phyloP scores from a whole-genome alignment of 2,113 vertebrate species.

The Aplodontia rufa region DNA sequence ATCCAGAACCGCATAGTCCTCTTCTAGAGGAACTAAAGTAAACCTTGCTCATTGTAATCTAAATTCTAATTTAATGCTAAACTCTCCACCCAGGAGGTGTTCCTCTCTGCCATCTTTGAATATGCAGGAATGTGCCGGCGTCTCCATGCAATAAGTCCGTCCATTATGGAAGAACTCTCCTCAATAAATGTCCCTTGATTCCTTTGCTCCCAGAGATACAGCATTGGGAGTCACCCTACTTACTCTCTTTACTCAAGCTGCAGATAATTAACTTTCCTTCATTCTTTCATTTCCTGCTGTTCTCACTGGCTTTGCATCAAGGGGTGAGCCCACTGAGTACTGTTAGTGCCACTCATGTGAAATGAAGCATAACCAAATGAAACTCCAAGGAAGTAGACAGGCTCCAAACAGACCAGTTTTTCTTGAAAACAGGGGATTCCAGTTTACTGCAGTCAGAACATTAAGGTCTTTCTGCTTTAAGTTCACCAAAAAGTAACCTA shows the following conservation, averaged over 20 bases:
- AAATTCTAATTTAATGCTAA: neutral
- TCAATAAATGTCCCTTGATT: neutral
- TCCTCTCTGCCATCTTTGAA: too few relatives aligned
- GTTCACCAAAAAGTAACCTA: neutral
- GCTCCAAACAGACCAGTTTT: neutral
- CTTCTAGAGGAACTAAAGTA: neutral
- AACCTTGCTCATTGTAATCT: neutral
- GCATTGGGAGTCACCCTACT: neutral
- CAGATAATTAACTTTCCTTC: neutral
- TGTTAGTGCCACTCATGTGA: too few relatives aligned
- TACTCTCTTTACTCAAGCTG: too few relatives aligned
- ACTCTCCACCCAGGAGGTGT: neutral
- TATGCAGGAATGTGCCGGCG: neutral
- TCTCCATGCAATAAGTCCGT: too few relatives aligned
- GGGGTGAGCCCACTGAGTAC: neutral
- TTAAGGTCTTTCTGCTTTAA: neutral
- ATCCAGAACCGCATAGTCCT: neutral
- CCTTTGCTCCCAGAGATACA: neutral
- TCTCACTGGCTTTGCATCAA: neutral
- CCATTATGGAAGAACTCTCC: neutral
- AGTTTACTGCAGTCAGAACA: neutral
- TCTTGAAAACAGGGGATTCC: neutral
- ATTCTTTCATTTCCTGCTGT: neutral
- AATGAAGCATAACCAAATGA: neutral
- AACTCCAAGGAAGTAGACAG: neutral